Base-by-base conservation (phyloP, 2,888 invertebrate species). In the Drosophila aldrichi region DNA sequence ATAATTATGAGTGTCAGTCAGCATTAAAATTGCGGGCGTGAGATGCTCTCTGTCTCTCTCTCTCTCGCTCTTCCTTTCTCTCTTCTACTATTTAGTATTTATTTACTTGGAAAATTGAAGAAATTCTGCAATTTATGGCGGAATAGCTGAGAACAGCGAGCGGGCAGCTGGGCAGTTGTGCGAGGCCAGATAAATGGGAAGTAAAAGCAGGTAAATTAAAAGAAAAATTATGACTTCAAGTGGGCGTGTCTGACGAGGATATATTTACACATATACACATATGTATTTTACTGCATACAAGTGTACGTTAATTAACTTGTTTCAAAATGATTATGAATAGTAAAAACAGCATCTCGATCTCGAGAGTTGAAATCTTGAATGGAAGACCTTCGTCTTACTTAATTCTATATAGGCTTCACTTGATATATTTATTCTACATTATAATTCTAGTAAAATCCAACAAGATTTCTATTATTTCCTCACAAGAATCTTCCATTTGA, bases 1-100 rank as follows among this genome's bases (percentile, higher is more conserved):
- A 83, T 81, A 86, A 86, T 86, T 90, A 86, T 90, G 81, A 67
- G 70, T 74, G 79, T 70, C 79, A 82, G 72, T 75, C 70, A 58
- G 73, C 68, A 80, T 77, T 72, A 69, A 86, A 88, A 70, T 73
- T 65, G 49, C 55, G 32, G 25, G 41, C 77, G 49, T 72, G 29
- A 72, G 34, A 65, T 44, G 49, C 48, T n/a, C 22, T 14, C 38
- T 43, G 18, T 41, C 36, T 29, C 56, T 18, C 36, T 29, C 56
- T 14, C 6, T 25, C 25, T 1, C n/a, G n/a, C 36, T 29, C 56
- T 18, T 36, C 5, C n/a, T n/a, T n/a, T 25, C 25, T 1, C 36
- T 29, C 56, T 18, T 36, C 5, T 6, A 36, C 43, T 46, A 36
- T 70, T 68, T 44, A 34, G 43, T 74, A 57, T 74, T 74, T 75